These are phyloP conservation scores for Forbesichthys papilliferus DNA, from an alignment of 2,113 vertebrate genomes.

Conservation along the genomic window DNA sequence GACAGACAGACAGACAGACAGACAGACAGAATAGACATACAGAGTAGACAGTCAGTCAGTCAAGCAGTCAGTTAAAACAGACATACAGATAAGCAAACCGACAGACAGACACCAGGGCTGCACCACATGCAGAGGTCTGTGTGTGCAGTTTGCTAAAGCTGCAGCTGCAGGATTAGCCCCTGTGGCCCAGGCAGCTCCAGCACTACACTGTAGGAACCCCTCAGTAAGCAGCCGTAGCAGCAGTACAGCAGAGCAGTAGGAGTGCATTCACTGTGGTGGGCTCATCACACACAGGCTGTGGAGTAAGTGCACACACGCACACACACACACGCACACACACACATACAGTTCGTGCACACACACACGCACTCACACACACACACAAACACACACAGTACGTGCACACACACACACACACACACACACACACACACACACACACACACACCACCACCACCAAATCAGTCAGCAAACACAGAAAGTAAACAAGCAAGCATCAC, in stretches of 20 bases:
- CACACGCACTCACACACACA: not conserved
- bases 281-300: conserved; percentile 39
- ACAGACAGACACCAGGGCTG: too few species aligned
- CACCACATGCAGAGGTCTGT: too few species aligned
- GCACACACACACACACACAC: conserved; percentile 1
- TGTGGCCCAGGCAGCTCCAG: conserved; percentile 48
- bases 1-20: conserved; percentile 23
- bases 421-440: not conserved
- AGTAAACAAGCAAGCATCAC: not conserved
- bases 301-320: conserved; percentile 14
- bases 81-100: not conserved
- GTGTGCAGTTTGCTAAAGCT: conserved; percentile 47
- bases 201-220: conserved; percentile 9
- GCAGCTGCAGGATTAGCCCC: conserved; percentile 57
- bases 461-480: conserved; percentile 18
- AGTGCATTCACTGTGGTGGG: conserved; percentile 23
- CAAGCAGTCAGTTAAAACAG: not conserved
- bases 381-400: conserved; percentile 1
- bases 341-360: not conserved
- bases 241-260: conserved; percentile 25
- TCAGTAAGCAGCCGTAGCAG: conserved; percentile 37
- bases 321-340: conserved; percentile 11
- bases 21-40: not conserved
- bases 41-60: conserved; percentile 37
- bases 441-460: not conserved